Percentiles rank a stretch among this genome's conserved stretches.
Evolutionary conservation across 53 echinoderm and acorn worm species (phyloP).

Genomic region (Stichopus horrens): DNA sequence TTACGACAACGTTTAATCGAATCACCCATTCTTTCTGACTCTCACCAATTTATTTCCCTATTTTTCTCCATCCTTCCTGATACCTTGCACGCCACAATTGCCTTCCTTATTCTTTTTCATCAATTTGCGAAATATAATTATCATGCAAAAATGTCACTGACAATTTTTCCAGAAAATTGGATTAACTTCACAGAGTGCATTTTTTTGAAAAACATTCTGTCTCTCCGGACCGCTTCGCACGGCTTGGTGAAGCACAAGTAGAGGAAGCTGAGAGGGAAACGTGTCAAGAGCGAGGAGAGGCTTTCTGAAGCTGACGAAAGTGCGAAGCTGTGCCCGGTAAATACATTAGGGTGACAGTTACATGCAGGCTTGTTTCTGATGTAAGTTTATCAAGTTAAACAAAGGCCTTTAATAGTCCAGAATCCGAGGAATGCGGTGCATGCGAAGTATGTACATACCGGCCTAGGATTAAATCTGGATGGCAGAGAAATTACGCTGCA

Average conservation of each 20-base stretch:
- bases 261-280: not conserved
- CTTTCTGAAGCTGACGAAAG: not conserved
- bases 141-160: conserved; percentile 36
- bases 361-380: conserved; percentile 9
- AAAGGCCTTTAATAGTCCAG: conserved; percentile 27
- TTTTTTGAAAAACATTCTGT: not conserved
- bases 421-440: conserved; percentile 5
- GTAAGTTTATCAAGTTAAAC: conserved; percentile 26
- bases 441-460: not conserved
- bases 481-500: too few species aligned
- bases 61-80: not conserved
- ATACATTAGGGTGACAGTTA: conserved; percentile 35
- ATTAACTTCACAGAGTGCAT: conserved; percentile 24
- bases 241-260: too few species aligned
- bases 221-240: not conserved
- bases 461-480: too few species aligned
- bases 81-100: not conserved
- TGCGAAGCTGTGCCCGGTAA: conserved; percentile 19
- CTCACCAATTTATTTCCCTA: not conserved
- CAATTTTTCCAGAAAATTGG: conserved; percentile 20
- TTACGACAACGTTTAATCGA: conserved; percentile 16
- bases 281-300: not conserved
- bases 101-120: not conserved
- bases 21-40: conserved; percentile 2
- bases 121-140: conserved; percentile 33